Evolutionary conservation across 2,888 invertebrate genomes (phyloP).

Genomic region (Stenotaenia linearis): DNA sequence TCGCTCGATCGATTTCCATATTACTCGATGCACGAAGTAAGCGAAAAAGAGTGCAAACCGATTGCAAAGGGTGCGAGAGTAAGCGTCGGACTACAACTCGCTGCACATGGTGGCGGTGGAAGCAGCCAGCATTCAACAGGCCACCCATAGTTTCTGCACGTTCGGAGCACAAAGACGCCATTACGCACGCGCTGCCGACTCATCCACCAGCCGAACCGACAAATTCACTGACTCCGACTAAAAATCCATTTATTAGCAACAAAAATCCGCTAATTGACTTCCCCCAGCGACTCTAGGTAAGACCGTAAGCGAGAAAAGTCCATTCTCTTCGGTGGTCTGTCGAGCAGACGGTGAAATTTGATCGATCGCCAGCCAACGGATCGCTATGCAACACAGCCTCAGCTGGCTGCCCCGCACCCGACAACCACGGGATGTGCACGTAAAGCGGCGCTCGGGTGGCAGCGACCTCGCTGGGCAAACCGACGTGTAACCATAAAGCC

Average conservation of each 20-base stretch:
- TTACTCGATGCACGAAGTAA: neutral
- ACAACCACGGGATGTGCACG: conserved; percentile 22
- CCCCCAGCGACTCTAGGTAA: neutral
- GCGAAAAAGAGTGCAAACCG: neutral
- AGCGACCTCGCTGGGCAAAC: conserved; percentile 24
- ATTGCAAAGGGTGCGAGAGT: neutral
- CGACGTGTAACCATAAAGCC: neutral
- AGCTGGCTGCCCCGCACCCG: conserved; percentile 20
- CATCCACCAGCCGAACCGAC: neutral
- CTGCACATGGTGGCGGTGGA: neutral
- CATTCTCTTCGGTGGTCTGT: conserved; percentile 5
- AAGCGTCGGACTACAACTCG: too few species aligned
- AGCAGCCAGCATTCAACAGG: conserved; percentile 11
- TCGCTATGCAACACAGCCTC: conserved; percentile 26
- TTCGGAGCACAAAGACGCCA: neutral
- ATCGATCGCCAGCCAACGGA: conserved; percentile 11
- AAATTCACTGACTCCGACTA: neutral
- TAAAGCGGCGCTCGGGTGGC: conserved; percentile 22
- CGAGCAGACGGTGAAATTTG: conserved; percentile 26
- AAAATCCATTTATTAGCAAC: neutral
- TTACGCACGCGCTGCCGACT: neutral
- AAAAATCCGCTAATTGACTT: neutral
- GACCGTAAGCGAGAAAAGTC: neutral
- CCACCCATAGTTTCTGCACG: neutral
- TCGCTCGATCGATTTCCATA: conserved; percentile 17